Base-by-base conservation (phyloP, 2,888 invertebrate species). In the Drosophila robusta region DNA sequence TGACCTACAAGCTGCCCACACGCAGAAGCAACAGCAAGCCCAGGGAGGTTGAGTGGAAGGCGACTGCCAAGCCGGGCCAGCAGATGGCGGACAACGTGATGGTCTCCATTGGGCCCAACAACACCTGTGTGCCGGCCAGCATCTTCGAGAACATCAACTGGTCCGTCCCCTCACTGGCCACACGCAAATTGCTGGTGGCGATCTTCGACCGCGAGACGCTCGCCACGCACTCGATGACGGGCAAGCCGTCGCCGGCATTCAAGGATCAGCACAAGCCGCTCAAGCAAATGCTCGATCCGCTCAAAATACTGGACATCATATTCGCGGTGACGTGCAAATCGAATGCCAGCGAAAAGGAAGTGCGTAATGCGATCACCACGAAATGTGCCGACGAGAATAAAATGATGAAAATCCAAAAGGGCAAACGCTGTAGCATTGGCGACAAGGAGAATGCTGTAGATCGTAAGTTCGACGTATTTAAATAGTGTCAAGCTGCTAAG, bases 331-430 rank as follows among this genome's bases (percentile, higher is more conserved):
- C 93, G 0, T 87, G 89, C 36, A 93, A 93, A 70, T 94, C 94
- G 77, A 90, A 92, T 22, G 94, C 94, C 1, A 92, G 93, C 45
- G 94, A 94, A 75, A 94, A 94, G 78, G 91, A 94, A 71, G 94
- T 95, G 0, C 94, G 95, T 52, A 93, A 92, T 72, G 93, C 93
- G n/a, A 94, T 95, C 24, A 94, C 95, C 9, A 93, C 94, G 0
- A 95, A 94, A 82, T 95, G 95, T 75, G 94, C 94, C 0, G 95
- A 95, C 75, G 95, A 95, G 90, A 94, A 94, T 46, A 95, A 94
- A 89, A 91, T 94, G 90, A 93, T 93, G 81, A 93, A 93, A 78
- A 91, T 93, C 51, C 81, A 90, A 58, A 78, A 78, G 34, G 68
- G 80, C 70, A 93, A 92, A 61, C 75, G 70, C 4, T 62, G 57